Conservation (phyloP, 2,113 vertebrate genomes). For the Brachyistius frenatus region DNA sequence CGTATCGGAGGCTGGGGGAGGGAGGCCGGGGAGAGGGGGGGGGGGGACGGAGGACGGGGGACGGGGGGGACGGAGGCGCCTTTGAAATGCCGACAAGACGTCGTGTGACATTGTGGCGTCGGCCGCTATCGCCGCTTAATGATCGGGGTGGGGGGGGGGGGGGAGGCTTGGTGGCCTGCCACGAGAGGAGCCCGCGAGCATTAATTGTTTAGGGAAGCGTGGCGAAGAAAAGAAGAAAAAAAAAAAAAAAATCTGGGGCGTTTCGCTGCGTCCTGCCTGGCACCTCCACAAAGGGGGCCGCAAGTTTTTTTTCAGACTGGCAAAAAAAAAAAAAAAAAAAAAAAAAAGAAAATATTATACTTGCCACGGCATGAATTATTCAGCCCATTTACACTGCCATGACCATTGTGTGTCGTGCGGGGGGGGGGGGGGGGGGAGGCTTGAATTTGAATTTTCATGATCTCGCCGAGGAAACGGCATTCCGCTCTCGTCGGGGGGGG, state of each 20-base stretch:
- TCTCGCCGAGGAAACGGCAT: constrained; percentile 20
- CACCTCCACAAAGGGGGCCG: constrained; percentile 73
- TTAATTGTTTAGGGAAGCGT: constrained; percentile 78
- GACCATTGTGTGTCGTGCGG: constrained; percentile 58
- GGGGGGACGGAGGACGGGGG: no score
- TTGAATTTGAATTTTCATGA: constrained; percentile 50
- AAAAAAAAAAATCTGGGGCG: no score
- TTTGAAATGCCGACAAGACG: constrained; percentile 83
- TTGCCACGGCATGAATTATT: constrained; percentile 70
- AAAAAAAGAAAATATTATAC: constrained; percentile 59
- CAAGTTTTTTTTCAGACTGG: constrained; percentile 66
- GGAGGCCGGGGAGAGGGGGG: no score
- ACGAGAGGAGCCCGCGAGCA: constrained; percentile 62
- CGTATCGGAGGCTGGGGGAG: no score
- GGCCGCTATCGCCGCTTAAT: constrained; percentile 69
- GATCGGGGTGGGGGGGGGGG: no score
- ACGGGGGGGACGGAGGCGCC: constrained; percentile 57
- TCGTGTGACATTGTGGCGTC: constrained; percentile 70
- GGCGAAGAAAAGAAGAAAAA: no score
- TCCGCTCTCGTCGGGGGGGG: constrained; percentile 32
- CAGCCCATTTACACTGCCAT: constrained; percentile 49
- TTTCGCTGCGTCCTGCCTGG: constrained; percentile 60
- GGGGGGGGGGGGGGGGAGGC: no score
- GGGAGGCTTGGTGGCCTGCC: constrained; percentile 81
- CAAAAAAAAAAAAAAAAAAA: no score